These are phyloP conservation scores for Sphinx pinastri DNA, from an alignment of 2,888 invertebrate species.

Conservation along the genomic window DNA sequence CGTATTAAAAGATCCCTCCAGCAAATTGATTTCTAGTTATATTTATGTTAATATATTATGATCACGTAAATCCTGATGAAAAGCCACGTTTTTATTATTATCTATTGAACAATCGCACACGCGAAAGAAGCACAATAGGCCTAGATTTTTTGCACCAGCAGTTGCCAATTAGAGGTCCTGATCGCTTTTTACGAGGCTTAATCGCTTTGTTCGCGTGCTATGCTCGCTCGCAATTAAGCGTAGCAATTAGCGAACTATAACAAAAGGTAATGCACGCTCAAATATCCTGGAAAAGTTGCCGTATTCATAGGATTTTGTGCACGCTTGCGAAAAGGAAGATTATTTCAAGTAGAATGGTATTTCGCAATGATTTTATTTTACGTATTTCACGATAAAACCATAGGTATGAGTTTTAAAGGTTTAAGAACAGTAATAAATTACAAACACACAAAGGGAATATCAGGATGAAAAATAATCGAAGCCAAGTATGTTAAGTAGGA, in stretches of 20 bases:
- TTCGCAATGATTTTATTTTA: too few species aligned
- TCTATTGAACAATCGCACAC: not conserved
- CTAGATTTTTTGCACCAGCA: conserved; percentile 12
- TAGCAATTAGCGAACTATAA: conserved; percentile 18
- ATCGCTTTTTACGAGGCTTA: conserved; percentile 16
- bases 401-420: too few species aligned
- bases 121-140: not conserved
- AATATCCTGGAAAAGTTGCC: conserved; percentile 4
- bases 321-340: not conserved
- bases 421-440: too few species aligned
- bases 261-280: conserved; percentile 20
- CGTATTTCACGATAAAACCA: too few species aligned
- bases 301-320: not conserved
- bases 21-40: too few species aligned
- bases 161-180: conserved; percentile 19
- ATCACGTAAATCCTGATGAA: not conserved
- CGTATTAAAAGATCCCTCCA: too few species aligned
- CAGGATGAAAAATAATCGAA: too few species aligned
- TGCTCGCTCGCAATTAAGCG: conserved; percentile 20
- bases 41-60: not conserved
- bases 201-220: conserved; percentile 13
- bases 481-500: too few species aligned
- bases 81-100: not conserved
- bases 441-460: too few species aligned
- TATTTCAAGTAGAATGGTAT: too few species aligned